Evolutionary conservation across 92 coral and sea anemone species (phyloP).

Genomic region (Isaurus tuberculatus): DNA sequence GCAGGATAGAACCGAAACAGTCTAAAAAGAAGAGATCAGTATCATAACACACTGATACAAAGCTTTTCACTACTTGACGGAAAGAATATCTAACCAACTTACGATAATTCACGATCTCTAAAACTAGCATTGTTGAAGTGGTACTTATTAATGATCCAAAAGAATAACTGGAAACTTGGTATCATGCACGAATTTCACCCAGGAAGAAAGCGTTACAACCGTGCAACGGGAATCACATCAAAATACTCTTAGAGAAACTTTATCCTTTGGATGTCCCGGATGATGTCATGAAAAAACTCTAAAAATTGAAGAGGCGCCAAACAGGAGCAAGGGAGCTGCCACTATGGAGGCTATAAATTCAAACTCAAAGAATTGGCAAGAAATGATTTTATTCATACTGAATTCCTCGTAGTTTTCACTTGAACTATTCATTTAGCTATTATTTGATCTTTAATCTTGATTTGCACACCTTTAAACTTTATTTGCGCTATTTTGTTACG

Average conservation of each 20-base stretch:
- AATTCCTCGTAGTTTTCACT: neutral
- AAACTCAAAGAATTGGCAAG: constrained; percentile 11
- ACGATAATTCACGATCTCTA: no score
- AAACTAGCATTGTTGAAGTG: no score
- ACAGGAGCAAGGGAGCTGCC: constrained; percentile 7
- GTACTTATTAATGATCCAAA: neutral
- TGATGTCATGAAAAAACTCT: neutral
- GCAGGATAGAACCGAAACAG: no score
- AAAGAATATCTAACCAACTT: no score
- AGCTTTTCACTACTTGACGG: no score
- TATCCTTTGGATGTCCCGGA: neutral
- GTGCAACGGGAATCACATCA: neutral
- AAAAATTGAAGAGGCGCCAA: constrained; percentile 4
- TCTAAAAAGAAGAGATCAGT: no score
- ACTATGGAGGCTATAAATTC: constrained; percentile 3
- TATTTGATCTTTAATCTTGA: no score
- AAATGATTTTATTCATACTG: neutral
- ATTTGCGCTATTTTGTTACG: neutral
- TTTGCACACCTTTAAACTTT: neutral
- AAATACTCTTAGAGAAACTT: neutral
- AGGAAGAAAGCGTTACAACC: neutral
- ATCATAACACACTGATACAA: no score
- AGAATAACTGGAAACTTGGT: neutral
- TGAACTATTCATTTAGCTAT: no score
- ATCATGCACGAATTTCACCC: neutral